These are phyloP conservation scores for Ptycholaimellus sp. DNA, from an alignment of 2,888 invertebrate species.

Conservation along the genomic window DNA sequence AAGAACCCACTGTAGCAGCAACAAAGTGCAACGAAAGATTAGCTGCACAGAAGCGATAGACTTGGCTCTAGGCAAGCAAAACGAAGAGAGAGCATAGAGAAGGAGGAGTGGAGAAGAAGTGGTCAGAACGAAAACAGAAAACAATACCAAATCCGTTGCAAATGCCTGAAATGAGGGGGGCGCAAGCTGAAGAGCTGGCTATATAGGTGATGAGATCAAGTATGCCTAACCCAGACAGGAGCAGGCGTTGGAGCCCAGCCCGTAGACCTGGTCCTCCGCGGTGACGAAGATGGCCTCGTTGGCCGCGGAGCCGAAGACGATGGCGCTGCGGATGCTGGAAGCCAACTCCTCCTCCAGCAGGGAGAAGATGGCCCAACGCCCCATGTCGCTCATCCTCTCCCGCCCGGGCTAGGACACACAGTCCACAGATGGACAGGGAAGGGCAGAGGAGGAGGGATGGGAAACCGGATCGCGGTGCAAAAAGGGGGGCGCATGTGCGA, in stretches of 20 bases:
- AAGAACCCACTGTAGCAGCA: no score
- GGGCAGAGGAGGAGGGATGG: no score
- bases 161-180: constrained; percentile 2
- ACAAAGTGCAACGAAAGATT: no score
- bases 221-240: constrained; percentile 35
- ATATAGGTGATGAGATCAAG: no score
- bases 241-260: constrained; percentile 36
- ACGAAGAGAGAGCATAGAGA: no score
- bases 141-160: constrained; percentile 1
- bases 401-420: no score
- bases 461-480: no score
- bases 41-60: no score
- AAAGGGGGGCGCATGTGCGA: no score
- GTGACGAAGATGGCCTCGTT: constrained; percentile 39
- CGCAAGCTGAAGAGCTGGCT: no score
- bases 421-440: no score
- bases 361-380: constrained; percentile 38
- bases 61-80: no score
- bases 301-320: constrained; percentile 29
- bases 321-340: constrained; percentile 26
- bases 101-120: background rate
- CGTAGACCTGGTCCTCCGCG: constrained; percentile 36
- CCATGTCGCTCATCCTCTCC: constrained; percentile 23
- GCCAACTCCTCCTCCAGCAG: constrained; percentile 34
- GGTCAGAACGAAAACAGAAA: background rate